These are phyloP conservation scores for Erebia epiphron DNA, from an alignment of 2,888 invertebrate species.

Conservation along the genomic window DNA sequence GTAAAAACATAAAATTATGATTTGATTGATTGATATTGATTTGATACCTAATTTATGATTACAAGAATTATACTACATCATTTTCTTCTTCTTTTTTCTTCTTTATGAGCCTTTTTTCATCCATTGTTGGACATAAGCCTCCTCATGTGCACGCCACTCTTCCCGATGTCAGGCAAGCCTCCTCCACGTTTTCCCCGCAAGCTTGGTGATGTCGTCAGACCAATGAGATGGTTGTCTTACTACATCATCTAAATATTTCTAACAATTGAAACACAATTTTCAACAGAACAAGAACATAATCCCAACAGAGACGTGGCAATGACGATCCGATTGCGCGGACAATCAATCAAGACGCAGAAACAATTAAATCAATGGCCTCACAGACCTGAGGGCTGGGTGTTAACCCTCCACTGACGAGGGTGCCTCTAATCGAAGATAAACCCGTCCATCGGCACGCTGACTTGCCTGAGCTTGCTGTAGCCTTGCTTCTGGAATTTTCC, in stretches of 20 bases:
- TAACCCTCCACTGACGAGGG: conserved; percentile 49
- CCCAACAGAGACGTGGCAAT: neutral
- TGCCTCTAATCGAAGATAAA: conserved; percentile 42
- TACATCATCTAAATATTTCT: no score
- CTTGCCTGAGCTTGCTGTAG: neutral
- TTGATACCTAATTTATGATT: neutral
- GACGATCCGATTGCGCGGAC: conserved; percentile 38
- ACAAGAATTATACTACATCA: no score
- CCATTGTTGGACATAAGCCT: no score
- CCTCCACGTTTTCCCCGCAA: no score
- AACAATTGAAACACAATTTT: neutral
- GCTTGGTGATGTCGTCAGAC: no score
- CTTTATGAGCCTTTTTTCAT: no score
- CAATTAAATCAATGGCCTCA: conserved; percentile 42
- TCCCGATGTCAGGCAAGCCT: no score
- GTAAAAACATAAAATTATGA: no score
- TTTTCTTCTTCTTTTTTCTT: no score
- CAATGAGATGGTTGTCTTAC: neutral
- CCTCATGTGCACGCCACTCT: no score
- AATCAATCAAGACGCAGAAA: conserved; percentile 45
- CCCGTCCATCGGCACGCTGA: neutral
- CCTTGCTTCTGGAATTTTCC: neutral
- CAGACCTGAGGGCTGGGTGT: conserved; percentile 23
- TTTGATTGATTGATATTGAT: neutral
- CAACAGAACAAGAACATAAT: conserved; percentile 11